Evolutionary conservation across 2,888 invertebrate genomes (phyloP).

Genomic region (Crioceris asparagi): DNA sequence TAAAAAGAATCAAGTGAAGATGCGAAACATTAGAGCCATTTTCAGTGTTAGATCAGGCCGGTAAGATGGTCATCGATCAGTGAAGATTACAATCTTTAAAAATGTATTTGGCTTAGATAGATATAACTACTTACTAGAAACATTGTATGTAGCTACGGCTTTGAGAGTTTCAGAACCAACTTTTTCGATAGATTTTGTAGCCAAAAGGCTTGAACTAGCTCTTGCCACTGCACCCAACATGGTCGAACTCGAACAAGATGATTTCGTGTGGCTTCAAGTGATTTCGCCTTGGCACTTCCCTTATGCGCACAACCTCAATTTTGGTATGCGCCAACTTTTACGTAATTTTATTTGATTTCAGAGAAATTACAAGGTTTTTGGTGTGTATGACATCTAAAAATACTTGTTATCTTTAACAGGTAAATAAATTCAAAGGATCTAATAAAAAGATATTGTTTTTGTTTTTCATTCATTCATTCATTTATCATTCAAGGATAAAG

Average conservation of each 20-base stretch:
- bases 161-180: conserved; percentile 48
- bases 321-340: conserved; percentile 1
- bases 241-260: conserved; percentile 27
- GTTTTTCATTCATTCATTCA: too few relatives aligned
- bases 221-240: conserved; percentile 54
- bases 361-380: too few relatives aligned
- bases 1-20: neutral
- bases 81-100: neutral
- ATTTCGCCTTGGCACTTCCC: conserved; percentile 7
- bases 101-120: neutral
- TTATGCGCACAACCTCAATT: conserved; percentile 10
- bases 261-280: neutral
- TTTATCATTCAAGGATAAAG: too few relatives aligned
- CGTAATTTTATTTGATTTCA: neutral
- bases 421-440: too few relatives aligned
- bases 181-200: conserved; percentile 50
- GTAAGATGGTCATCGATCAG: neutral
- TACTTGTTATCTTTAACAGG: too few relatives aligned
- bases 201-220: conserved; percentile 49
- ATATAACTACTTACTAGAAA: conserved; percentile 32
- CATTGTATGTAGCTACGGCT: conserved; percentile 39
- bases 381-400: too few relatives aligned
- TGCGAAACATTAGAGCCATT: neutral
- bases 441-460: too few relatives aligned
- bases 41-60: neutral